Conservation (phyloP, 2,797 vertebrate species). For the Anguilla megastoma region DNA sequence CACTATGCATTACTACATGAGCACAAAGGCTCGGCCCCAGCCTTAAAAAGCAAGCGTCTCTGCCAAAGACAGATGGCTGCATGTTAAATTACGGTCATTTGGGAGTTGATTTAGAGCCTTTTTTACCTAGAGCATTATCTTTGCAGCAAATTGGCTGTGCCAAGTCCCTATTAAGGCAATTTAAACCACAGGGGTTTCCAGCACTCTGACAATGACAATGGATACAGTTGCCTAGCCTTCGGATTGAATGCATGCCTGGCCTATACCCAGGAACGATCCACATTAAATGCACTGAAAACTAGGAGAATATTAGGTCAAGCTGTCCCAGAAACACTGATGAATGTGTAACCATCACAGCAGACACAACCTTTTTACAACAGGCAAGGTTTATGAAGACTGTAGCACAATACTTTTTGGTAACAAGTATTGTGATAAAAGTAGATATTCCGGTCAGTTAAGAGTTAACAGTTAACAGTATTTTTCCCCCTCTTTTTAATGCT, state of each 20-base stretch:
- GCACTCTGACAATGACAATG: not conserved
- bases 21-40: not conserved
- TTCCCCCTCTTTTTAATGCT: not conserved
- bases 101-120: not conserved
- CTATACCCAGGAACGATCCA: not conserved
- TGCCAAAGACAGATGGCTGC: not conserved
- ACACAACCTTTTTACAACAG: no score
- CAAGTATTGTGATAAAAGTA: no score
- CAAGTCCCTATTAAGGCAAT: not conserved
- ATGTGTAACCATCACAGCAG: not conserved
- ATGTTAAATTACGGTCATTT: not conserved
- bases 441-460: no score
- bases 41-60: not conserved
- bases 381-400: no score
- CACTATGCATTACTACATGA: not conserved
- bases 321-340: not conserved
- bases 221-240: not conserved
- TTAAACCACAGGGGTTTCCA: conserved; percentile 6
- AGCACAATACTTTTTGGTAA: no score
- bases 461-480: not conserved
- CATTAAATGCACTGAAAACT: not conserved
- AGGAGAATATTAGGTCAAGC: not conserved
- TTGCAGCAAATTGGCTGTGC: not conserved
- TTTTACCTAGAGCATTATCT: not conserved
- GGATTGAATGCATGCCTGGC: not conserved